Evolutionary conservation across 1,140 invertebrate species (phyloP).

Genomic region (Acyrthosiphon pisum): DNA sequence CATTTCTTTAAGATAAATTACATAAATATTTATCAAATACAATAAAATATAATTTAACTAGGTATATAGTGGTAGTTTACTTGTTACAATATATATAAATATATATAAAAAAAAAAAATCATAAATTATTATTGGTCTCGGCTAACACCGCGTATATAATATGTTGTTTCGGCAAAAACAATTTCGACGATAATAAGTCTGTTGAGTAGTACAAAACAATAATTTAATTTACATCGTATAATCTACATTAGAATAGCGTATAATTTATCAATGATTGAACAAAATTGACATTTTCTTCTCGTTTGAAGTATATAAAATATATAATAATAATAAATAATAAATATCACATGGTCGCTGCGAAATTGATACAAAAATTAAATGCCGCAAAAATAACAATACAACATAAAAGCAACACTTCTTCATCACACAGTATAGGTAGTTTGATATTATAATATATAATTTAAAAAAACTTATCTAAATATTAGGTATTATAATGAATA

Average conservation of each 20-base stretch:
- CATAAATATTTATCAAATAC: conserved; percentile 32
- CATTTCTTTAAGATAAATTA: conserved; percentile 24
- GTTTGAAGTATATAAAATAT: conserved; percentile 12
- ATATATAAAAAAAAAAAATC: conserved; percentile 16
- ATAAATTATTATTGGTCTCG: conserved; percentile 24
- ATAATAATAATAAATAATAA: conserved; percentile 45
- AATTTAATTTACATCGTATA: background rate
- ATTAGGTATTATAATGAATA: background rate
- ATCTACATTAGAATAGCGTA: conserved; percentile 19
- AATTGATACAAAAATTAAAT: conserved; percentile 23
- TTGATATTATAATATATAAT: background rate
- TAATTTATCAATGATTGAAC: conserved; percentile 16
- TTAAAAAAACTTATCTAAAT: background rate
- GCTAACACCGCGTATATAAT: background rate
- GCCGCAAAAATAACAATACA: background rate
- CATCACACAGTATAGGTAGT: background rate
- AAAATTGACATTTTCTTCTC: background rate
- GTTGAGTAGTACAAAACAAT: background rate
- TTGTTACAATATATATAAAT: conserved; percentile 16
- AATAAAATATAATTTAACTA: conserved; percentile 48
- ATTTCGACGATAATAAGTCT: background rate
- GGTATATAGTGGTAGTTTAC: conserved; percentile 4
- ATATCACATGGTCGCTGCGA: conserved; percentile 26
- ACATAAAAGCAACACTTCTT: conserved; percentile 21
- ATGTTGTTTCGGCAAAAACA: background rate